A percentile compares a stretch with the other conserved stretches of the same genome.
Conservation (phyloP, 1,140 invertebrate genomes). For the Chionoecetes opilio region DNA sequence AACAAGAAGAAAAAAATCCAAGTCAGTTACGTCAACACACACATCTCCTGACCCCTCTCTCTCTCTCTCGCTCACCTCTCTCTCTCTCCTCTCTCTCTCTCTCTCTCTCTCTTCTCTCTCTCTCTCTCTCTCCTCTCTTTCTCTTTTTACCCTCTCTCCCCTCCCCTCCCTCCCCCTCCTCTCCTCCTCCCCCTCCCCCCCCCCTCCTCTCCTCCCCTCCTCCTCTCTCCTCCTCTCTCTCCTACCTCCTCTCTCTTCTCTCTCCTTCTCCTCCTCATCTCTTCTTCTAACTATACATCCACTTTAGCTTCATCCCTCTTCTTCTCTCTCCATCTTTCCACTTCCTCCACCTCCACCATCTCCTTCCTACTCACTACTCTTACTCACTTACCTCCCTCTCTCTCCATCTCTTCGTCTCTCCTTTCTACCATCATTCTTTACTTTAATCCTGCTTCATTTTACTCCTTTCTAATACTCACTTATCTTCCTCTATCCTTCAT, state of each 20-base stretch:
- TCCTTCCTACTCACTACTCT: neutral
- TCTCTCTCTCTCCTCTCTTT: neutral
- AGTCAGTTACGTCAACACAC: neutral
- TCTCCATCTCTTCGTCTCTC: neutral
- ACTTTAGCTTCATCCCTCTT: neutral
- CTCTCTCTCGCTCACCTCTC: neutral
- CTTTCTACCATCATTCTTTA: neutral
- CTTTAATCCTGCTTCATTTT: neutral
- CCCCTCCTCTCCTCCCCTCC: neutral
- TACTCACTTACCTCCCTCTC: neutral
- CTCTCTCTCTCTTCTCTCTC: neutral
- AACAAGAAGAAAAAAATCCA: neutral
- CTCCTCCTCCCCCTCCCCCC: neutral
- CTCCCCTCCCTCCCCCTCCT: neutral
- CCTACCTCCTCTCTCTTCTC: neutral
- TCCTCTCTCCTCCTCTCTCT: neutral
- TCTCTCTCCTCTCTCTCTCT: neutral
- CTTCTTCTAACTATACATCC: neutral
- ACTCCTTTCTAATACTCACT: neutral
- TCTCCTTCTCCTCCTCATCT: neutral
- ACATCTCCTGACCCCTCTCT: neutral
- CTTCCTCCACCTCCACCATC: neutral
- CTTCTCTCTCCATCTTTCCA: neutral
- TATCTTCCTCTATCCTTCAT: neutral
- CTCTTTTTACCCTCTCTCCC: neutral